phyloP scores from a whole-genome alignment of 2,888 invertebrate species.

The Ferdinandea cuprea region DNA sequence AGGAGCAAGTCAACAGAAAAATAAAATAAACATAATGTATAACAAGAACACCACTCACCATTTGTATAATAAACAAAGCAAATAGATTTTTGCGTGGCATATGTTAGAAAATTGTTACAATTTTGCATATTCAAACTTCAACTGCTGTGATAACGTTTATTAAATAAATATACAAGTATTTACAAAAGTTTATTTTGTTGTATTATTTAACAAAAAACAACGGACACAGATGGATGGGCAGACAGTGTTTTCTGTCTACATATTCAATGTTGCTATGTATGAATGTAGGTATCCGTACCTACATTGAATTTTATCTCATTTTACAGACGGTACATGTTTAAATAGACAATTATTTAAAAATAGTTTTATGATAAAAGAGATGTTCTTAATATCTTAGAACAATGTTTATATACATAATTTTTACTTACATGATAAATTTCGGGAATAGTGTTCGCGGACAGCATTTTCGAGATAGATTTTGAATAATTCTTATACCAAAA shows the following conservation, averaged over 20 bases:
- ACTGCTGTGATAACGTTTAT: too few relatives aligned
- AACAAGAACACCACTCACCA: too few relatives aligned
- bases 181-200: too few relatives aligned
- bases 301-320: not conserved
- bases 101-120: too few relatives aligned
- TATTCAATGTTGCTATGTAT: not conserved
- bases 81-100: too few relatives aligned
- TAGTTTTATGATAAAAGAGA: too few relatives aligned
- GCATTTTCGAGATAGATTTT: constrained; percentile 84
- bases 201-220: not conserved
- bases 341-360: not conserved
- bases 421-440: constrained; percentile 87
- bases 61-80: too few relatives aligned
- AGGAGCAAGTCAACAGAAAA: too few relatives aligned
- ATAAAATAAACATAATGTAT: too few relatives aligned
- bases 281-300: not conserved
- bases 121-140: too few relatives aligned
- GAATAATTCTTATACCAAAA: constrained; percentile 86
- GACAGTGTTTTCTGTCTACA: not conserved
- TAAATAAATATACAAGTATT: too few relatives aligned
- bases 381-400: too few relatives aligned
- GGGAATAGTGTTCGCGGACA: constrained; percentile 87
- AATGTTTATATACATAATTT: not conserved
- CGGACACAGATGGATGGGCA: not conserved
- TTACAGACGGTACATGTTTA: not conserved